Evolutionary conservation across 1,140 invertebrate species (phyloP), one percentile per base, ranked within the genome.

Genomic region (Drosophila willistoni): DNA sequence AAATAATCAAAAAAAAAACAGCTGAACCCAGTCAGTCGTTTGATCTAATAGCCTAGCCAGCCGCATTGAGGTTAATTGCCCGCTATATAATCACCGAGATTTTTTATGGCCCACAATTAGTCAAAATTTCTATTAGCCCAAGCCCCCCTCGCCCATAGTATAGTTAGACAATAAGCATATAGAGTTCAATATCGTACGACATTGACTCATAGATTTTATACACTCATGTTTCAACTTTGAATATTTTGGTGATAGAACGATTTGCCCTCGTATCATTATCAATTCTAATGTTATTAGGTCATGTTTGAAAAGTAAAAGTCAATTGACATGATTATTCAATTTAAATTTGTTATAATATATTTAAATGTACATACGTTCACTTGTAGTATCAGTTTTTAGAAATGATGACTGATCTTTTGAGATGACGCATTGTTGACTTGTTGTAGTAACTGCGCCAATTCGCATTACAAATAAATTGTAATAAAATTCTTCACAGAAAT

Each of bases 1-100:
- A 57, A 36, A 36, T 59, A 9, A 59, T 14, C 33, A 39, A 39
- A 36, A 59, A 59, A 36, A 33, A 59, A 59, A 34, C 56, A 36
- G 33, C 56, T 59, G 56, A 44, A 44, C 42, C 9, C 17, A 22
- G 19, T 12, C 19, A 1, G n/a, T 19, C 14, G 14, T 17, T 17
- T 17, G n/a, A n/a, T n/a, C n/a, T 12, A 44, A 14, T 13, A 44
- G 2, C 44, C 17, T 17, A 9, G 7, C 6, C 44, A 17, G 44
- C 7, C 44, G 44, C 17, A 51, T 51, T 51, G 1, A 22, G 13
- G 2, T 19, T 51, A 51, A 51, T 51, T 51, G 17, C 44, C 9
- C 10, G 9, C 44, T 12, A 22, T 51, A 51, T 51, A 51, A 19
- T 51, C 44, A 22, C 44, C 9, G 44, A 51, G 44, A 51, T 51